phyloP scores from a whole-genome alignment of 2,113 vertebrate genomes.

The Aptenodytes forsteri region DNA sequence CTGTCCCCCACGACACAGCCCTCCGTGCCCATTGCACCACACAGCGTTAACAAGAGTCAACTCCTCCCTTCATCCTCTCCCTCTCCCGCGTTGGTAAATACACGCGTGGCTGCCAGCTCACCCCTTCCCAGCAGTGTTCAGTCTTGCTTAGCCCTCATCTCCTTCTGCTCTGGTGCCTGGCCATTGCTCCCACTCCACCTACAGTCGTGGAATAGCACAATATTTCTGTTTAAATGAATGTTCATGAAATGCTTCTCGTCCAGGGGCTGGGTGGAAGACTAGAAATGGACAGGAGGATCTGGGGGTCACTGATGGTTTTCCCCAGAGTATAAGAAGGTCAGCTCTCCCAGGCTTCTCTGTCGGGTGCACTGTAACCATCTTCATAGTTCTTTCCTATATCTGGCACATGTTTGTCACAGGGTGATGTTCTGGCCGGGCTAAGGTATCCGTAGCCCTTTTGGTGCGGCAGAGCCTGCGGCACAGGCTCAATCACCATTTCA shows the following conservation, averaged over 20 bases:
- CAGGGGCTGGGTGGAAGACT: neutral
- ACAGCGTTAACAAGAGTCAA: neutral
- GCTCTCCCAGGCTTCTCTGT: neutral
- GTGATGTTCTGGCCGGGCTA: neutral
- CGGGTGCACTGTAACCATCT: neutral
- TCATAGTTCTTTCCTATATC: neutral
- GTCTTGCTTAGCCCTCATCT: neutral
- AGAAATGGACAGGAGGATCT: neutral
- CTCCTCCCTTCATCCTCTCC: neutral
- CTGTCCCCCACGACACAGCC: neutral
- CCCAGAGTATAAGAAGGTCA: neutral
- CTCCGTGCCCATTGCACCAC: accelerated
- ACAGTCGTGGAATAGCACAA: neutral
- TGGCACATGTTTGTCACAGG: neutral
- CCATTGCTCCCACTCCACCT: neutral
- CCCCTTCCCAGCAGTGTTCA: neutral
- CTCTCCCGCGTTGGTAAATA: neutral
- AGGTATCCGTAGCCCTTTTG: accelerated
- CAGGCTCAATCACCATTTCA: neutral
- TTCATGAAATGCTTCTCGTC: neutral
- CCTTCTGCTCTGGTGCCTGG: neutral
- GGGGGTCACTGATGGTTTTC: neutral
- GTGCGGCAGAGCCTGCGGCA: neutral
- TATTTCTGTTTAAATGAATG: neutral
- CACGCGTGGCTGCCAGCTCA: accelerated